These are phyloP conservation scores for Cataglyphis livida DNA, from an alignment of 2,888 invertebrate genomes.

Conservation along the genomic window DNA sequence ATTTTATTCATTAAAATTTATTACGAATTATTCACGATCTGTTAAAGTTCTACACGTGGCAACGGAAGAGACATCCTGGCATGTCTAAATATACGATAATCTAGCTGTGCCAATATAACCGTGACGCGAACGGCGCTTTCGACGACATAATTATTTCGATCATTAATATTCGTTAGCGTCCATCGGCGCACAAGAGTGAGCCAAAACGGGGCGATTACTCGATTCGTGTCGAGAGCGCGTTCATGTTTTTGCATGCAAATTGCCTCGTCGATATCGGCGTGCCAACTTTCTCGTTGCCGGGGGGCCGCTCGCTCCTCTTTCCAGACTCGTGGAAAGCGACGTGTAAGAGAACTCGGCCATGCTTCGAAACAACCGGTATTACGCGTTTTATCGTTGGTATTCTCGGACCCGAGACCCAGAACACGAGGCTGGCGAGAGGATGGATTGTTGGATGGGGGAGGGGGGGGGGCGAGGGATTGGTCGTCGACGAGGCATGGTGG, in stretches of 20 bases:
- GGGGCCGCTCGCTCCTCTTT: conserved; percentile 22
- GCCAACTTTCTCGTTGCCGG: conserved; percentile 51
- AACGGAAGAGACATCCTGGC: background rate
- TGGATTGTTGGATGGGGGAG: conserved; percentile 8
- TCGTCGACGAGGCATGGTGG: conserved; percentile 60
- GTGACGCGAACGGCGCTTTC: conserved; percentile 43
- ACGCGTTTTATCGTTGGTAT: conserved; percentile 26
- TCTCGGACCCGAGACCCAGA: conserved; percentile 37
- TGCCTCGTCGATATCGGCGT: conserved; percentile 42
- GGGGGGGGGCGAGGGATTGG: background rate
- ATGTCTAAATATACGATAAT: conserved; percentile 32
- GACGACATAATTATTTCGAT: conserved; percentile 45
- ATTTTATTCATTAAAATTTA: background rate
- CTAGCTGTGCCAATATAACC: conserved; percentile 26
- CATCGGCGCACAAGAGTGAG: conserved; percentile 28
- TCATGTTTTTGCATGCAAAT: conserved; percentile 57
- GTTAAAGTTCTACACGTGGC: background rate
- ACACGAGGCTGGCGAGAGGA: conserved; percentile 19
- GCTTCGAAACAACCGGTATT: conserved; percentile 59
- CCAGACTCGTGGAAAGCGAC: conserved; percentile 57
- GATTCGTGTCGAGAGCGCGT: conserved; percentile 51
- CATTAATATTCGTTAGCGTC: conserved; percentile 53
- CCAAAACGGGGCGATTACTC: conserved; percentile 60
- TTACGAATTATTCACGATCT: background rate
- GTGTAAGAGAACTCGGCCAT: conserved; percentile 51